A percentile compares a stretch with the other conserved stretches of the same genome.
These are phyloP conservation scores for Zoanthus solanderi DNA, from an alignment of 92 coral and sea anemone genomes.

Conservation along the genomic window DNA sequence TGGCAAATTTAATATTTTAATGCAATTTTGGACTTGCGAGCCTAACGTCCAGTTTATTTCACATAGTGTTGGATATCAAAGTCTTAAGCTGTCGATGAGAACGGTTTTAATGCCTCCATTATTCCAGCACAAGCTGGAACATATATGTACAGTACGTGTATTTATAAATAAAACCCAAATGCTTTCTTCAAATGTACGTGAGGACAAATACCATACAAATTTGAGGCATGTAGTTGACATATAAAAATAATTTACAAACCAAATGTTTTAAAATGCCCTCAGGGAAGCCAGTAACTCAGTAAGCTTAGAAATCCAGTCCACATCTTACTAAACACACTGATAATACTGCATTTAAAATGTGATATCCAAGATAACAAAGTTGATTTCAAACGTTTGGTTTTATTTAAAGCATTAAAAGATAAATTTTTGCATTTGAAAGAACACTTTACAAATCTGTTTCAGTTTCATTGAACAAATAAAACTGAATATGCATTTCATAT, in stretches of 20 bases:
- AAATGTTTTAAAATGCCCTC: neutral
- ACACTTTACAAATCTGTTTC: neutral
- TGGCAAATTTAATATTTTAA: too few species aligned
- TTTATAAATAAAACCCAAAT: neutral
- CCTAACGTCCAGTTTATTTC: too few species aligned
- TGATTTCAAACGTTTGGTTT: neutral
- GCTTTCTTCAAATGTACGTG: constrained; percentile 1
- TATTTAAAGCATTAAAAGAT: neutral
- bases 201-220: constrained; percentile 34
- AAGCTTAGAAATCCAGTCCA: neutral
- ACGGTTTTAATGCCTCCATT: neutral
- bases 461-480: neutral
- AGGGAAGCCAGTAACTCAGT: neutral
- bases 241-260: neutral
- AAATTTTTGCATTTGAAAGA: neutral
- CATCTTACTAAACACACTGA: neutral
- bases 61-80: too few species aligned
- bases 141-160: neutral
- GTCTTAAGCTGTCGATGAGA: too few species aligned
- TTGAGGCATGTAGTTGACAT: neutral
- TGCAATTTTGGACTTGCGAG: too few species aligned
- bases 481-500: neutral
- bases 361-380: neutral
- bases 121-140: neutral
- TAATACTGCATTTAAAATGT: neutral